These are phyloP conservation scores for Sula dactylatra DNA, from an alignment of 2,113 vertebrate species.

Conservation along the genomic window DNA sequence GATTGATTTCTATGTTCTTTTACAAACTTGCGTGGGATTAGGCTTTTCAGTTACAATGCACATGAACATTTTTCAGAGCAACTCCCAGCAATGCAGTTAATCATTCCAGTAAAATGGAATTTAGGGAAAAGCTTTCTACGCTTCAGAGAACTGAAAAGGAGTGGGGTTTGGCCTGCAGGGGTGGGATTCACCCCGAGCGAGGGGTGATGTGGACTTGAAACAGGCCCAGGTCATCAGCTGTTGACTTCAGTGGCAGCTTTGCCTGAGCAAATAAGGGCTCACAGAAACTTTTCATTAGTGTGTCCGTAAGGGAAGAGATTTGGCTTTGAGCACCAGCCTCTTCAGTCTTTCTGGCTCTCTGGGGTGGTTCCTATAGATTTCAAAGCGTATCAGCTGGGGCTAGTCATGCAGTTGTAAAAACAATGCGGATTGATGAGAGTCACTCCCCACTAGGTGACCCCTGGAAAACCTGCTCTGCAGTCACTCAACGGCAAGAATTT, in stretches of 20 bases:
- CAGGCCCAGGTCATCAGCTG: background rate
- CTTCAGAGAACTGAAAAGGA: background rate
- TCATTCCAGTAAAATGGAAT: background rate
- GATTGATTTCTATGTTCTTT: background rate
- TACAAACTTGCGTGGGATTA: background rate
- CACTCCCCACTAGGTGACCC: conserved; percentile 10
- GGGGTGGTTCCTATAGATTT: background rate
- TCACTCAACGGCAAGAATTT: background rate
- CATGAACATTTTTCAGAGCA: background rate
- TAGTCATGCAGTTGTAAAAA: conserved; percentile 30
- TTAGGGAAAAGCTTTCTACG: background rate
- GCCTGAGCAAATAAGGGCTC: background rate
- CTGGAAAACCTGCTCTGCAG: background rate
- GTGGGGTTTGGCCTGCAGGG: background rate
- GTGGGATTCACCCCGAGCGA: background rate
- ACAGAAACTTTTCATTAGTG: background rate
- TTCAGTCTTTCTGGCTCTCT: background rate
- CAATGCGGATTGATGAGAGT: background rate
- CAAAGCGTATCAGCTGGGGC: background rate
- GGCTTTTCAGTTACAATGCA: background rate
- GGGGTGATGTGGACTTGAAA: background rate
- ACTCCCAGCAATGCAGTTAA: background rate
- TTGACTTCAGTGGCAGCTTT: background rate
- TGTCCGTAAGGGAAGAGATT: background rate
- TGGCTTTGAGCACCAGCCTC: background rate